phyloP scores from a whole-genome alignment of 2,888 invertebrate species.

The Actias luna region DNA sequence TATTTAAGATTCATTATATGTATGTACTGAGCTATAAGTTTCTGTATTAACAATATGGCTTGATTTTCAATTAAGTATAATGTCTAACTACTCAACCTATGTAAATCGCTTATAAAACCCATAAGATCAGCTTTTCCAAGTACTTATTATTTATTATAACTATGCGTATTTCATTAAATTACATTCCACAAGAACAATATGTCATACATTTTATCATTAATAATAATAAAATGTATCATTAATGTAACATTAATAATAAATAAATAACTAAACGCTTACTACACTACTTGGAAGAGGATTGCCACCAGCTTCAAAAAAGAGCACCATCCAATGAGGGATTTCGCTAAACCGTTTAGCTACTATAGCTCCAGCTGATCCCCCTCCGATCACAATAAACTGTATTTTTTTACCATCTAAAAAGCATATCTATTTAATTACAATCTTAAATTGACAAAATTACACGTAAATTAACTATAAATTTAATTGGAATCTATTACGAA shows the following conservation, averaged over 20 bases:
- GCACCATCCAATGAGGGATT: conserved; percentile 36
- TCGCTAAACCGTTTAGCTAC: conserved; percentile 53
- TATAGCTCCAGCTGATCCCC: conserved; percentile 53
- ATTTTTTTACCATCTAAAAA: conserved; percentile 49
- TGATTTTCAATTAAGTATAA: too few species aligned
- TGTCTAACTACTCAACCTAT: not conserved
- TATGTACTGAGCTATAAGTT: not conserved
- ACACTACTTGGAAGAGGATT: conserved; percentile 53
- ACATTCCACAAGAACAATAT: not conserved
- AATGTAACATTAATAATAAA: too few species aligned
- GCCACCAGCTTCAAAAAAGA: conserved; percentile 54
- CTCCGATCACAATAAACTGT: conserved; percentile 55
- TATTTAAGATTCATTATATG: conserved; percentile 13
- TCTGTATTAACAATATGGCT: too few species aligned
- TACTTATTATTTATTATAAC: not conserved
- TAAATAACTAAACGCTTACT: conserved; percentile 39
- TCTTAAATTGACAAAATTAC: too few species aligned
- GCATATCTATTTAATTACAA: too few species aligned
- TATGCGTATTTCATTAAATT: not conserved
- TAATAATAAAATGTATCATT: too few species aligned
- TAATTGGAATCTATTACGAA: too few species aligned
- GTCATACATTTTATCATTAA: not conserved
- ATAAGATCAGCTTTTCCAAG: not conserved
- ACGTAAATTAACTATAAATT: too few species aligned
- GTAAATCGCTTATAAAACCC: not conserved